Evolutionary conservation across 2,888 invertebrate genomes (phyloP).

Genomic region (Epistrophe grossulariae): DNA sequence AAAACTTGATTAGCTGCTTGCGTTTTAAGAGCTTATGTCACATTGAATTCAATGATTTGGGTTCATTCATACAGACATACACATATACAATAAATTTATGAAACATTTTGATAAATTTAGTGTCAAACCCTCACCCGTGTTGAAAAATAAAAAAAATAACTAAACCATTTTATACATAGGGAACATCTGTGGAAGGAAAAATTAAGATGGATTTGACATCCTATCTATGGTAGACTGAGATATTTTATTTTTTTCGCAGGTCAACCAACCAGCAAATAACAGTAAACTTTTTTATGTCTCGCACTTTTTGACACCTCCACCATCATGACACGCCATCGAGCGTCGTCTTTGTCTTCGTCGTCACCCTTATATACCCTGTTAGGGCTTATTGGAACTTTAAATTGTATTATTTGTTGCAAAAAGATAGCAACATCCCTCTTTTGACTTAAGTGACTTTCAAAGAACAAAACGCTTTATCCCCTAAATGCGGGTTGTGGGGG

Average conservation of each 20-base stretch:
- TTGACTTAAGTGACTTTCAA: constrained; percentile 33
- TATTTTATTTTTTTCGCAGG: background rate
- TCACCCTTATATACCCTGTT: background rate
- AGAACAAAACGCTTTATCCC: constrained; percentile 30
- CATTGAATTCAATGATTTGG: constrained; percentile 7
- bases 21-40: background rate
- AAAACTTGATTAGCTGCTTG: background rate
- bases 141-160: background rate
- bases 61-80: background rate
- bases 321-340: background rate
- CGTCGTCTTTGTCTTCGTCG: background rate
- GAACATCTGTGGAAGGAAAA: background rate
- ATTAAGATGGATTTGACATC: constrained; percentile 15
- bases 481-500: background rate
- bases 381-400: constrained; percentile 11
- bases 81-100: background rate
- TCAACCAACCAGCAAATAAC: background rate
- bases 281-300: background rate
- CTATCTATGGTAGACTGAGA: background rate
- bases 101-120: constrained; percentile 12
- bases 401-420: constrained; percentile 21
- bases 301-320: constrained; percentile 10
- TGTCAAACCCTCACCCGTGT: background rate
- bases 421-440: constrained; percentile 19
- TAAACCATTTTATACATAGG: no score